Evolutionary conservation across 2,888 invertebrate species (phyloP), one percentile per base, ranked within the genome.

Genomic region (Dicycla oo): DNA sequence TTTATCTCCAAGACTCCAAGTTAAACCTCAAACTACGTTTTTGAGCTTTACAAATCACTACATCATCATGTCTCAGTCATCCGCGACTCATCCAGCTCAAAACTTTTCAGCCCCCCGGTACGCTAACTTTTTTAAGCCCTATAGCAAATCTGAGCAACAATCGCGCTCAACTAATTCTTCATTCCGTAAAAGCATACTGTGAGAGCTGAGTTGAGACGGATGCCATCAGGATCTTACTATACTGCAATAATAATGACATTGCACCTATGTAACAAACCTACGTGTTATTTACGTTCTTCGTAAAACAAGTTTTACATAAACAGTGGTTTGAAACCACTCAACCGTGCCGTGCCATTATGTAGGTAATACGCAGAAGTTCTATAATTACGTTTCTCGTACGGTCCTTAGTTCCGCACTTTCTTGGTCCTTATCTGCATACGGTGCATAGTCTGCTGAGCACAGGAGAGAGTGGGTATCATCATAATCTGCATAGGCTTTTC

Each of bases 321-420:
- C 30, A 67, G 64, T 40, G 30, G 73, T 78, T 68, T 63, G 3
- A 23, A 64, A 51, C 40, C 45, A 61, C 56, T 61, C 45, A 18
- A 26, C 47, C 49, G 15, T 56, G 10, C 7, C 26, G 40, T 40
- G 34, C 6, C 6, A 54, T 58, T 56, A 58, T 47, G 18, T 57
- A 47, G 30, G 23, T 45, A 60, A 1, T 8, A 69, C 49, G 23
- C 6, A 26, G 20, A 47, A 38, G 10, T 13, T 53, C 11, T 30
- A 18, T 56, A 34, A 53, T 62, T 47, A 58, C 15, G 18, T 43
- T 72, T 45, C 7, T 56, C 5, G 4, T 40, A 26, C 20, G 10
- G 43, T 47, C n/a, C 30, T 54, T 20, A 43, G 6, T 66, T 62
- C 2, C 13, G 47, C 20, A 63, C 56, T 30, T 53, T 43, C 38